Conservation (phyloP, 2,888 invertebrate genomes). For the Nemurella pictetii region DNA sequence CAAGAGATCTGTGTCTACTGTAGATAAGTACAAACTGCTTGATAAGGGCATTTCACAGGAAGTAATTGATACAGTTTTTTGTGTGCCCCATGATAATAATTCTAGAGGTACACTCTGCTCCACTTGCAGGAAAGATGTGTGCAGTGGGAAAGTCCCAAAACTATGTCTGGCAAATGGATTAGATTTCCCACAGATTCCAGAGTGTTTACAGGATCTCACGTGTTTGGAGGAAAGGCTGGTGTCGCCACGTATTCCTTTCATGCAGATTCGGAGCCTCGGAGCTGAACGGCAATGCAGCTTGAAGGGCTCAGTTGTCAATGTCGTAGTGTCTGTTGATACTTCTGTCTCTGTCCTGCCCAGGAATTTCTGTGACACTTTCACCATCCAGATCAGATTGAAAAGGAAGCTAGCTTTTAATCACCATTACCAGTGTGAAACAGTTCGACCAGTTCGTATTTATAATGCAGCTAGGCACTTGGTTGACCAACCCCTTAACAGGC, state of each 20-base stretch:
- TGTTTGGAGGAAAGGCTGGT: constrained; percentile 49
- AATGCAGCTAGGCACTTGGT: constrained; percentile 22
- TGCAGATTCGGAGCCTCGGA: constrained; percentile 48
- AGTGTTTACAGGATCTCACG: constrained; percentile 43
- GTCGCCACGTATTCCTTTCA: constrained; percentile 48
- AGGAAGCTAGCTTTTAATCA: constrained; percentile 35
- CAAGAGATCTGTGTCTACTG: neutral
- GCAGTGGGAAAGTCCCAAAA: neutral
- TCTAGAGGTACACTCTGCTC: neutral
- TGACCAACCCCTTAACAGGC: neutral
- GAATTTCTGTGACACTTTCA: constrained; percentile 29
- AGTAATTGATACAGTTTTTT: neutral
- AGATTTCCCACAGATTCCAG: constrained; percentile 43
- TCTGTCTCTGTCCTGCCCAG: constrained; percentile 37
- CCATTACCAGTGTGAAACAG: constrained; percentile 37
- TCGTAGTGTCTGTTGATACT: constrained; percentile 42
- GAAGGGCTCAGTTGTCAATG: constrained; percentile 44
- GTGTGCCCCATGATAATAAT: too few relatives aligned
- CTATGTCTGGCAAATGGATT: constrained; percentile 35
- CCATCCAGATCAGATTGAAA: constrained; percentile 23
- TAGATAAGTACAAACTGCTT: neutral
- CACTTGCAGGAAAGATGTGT: neutral
- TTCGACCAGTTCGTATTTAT: constrained; percentile 40
- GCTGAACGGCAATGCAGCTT: constrained; percentile 42
- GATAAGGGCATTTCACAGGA: neutral